A percentile compares a stretch with the other conserved stretches of the same genome.
These are phyloP conservation scores for Heterocephalus glaber DNA, from an alignment of 2,113 vertebrate species.

Conservation along the genomic window DNA sequence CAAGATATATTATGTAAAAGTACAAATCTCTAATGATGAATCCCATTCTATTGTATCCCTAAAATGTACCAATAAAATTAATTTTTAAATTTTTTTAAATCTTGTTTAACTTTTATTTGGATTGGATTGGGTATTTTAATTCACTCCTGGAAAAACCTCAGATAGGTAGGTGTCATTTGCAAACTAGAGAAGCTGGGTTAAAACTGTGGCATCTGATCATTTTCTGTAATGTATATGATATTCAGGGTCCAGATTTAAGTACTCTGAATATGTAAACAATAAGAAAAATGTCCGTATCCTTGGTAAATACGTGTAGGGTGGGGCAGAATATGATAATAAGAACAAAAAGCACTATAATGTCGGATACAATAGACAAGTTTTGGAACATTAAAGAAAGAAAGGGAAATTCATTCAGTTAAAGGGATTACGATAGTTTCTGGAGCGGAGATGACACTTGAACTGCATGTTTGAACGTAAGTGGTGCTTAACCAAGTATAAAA, in stretches of 20 bases:
- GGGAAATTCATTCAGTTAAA: background rate
- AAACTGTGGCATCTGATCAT: background rate
- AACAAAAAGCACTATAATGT: background rate
- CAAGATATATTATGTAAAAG: no score
- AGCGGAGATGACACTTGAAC: background rate
- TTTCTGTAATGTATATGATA: background rate
- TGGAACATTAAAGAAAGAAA: background rate
- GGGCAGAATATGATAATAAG: background rate
- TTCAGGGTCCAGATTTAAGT: background rate
- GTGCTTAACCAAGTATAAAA: slow-evolving; percentile 49
- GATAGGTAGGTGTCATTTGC: background rate
- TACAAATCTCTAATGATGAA: no score
- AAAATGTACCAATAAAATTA: no score
- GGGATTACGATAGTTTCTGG: background rate
- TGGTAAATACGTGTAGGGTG: background rate
- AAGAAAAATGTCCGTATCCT: background rate
- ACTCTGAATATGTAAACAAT: background rate
- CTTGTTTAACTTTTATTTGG: background rate
- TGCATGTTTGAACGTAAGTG: background rate
- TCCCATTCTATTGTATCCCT: no score
- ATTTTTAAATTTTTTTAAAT: no score
- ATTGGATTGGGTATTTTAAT: background rate
- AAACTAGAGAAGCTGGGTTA: background rate
- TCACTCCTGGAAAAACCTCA: background rate
- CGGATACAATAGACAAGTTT: background rate